Conservation (phyloP, 1,140 invertebrate species). For the Campoletis sonorensis region DNA sequence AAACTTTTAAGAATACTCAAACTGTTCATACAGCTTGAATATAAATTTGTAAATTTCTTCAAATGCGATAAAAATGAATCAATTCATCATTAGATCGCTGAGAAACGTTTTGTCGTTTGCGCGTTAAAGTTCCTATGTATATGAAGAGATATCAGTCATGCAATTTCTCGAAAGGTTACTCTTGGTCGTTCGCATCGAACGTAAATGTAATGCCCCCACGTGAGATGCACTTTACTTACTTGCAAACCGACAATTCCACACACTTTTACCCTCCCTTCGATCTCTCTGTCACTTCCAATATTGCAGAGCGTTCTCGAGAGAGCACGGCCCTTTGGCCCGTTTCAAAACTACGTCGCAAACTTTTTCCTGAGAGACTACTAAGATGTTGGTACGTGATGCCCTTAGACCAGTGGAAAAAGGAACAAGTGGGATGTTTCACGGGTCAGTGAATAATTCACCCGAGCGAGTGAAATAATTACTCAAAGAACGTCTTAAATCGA, state of each 20-base stretch:
- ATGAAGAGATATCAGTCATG: slow-evolving; percentile 28
- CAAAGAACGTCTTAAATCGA: slow-evolving; percentile 32
- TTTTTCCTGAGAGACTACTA: neutral
- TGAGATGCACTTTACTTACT: neutral
- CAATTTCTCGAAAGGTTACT: slow-evolving; percentile 23
- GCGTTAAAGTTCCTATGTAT: neutral
- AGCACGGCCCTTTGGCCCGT: slow-evolving; percentile 23
- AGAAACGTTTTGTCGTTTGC: neutral
- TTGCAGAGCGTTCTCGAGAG: slow-evolving; percentile 30
- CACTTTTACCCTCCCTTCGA: neutral
- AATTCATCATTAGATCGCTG: too few relatives aligned
- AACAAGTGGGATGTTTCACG: slow-evolving; percentile 28
- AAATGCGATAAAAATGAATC: too few relatives aligned
- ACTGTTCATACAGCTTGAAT: too few relatives aligned
- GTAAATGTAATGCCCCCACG: neutral
- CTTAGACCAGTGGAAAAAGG: neutral
- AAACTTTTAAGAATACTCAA: too few relatives aligned
- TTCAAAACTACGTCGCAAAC: slow-evolving; percentile 29
- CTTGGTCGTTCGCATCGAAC: neutral
- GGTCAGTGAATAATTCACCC: slow-evolving; percentile 30
- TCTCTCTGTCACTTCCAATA: slow-evolving; percentile 41
- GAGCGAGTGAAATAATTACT: slow-evolving; percentile 38
- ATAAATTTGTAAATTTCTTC: too few relatives aligned
- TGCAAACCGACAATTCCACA: slow-evolving; percentile 25
- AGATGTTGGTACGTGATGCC: slow-evolving; percentile 26